Evolutionary conservation across 2,888 invertebrate species (phyloP).

Genomic region (Phengaris arion): DNA sequence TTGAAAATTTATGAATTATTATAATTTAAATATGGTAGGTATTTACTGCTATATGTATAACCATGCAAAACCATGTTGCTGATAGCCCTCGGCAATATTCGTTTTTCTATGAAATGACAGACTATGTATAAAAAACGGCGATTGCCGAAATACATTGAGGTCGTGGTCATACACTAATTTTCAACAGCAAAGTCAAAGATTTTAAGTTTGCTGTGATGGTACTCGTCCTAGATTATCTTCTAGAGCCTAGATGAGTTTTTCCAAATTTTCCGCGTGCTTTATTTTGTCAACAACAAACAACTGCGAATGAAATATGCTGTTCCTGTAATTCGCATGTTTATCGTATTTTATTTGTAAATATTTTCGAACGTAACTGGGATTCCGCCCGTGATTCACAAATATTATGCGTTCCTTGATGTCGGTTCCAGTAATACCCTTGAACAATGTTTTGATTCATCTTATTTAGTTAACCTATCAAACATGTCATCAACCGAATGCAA

Average conservation of each 20-base stretch:
- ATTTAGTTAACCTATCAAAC: neutral
- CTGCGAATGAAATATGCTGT: neutral
- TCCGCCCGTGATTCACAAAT: neutral
- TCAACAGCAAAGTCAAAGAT: too few species aligned
- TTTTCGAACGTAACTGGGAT: conserved; percentile 10
- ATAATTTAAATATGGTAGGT: too few species aligned
- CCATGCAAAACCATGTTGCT: too few species aligned
- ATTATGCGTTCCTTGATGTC: conserved; percentile 1
- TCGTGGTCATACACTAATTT: too few species aligned
- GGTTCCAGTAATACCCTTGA: neutral
- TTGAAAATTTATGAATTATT: too few species aligned
- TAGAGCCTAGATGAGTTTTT: neutral
- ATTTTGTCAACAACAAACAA: conserved; percentile 12
- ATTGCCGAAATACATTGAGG: too few species aligned
- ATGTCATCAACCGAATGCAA: neutral
- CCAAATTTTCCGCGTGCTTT: neutral
- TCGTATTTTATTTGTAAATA: conserved; percentile 1
- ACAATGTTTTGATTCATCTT: conserved; percentile 1
- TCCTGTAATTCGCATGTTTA: conserved; percentile 11
- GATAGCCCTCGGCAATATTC: too few species aligned
- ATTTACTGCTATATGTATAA: too few species aligned
- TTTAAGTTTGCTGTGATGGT: too few species aligned
- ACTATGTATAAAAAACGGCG: too few species aligned
- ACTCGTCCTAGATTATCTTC: too few species aligned
- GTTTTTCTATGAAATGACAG: too few species aligned